Evolutionary conservation across 2,797 vertebrate species (phyloP).

Genomic region (Poeciliopsis turneri): DNA sequence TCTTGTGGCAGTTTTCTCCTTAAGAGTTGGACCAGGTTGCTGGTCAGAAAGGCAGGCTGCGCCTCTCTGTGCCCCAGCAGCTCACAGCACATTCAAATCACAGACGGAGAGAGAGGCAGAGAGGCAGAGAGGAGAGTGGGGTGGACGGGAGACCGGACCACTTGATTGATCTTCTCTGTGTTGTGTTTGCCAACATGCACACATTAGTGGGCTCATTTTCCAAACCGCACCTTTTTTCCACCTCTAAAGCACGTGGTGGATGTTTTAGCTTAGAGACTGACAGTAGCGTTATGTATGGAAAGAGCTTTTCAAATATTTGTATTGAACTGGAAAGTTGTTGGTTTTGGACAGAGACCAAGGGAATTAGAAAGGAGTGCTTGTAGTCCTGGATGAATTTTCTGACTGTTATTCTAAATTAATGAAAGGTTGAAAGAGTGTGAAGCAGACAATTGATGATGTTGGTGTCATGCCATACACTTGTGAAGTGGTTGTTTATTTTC

Average conservation of each 20-base stretch:
- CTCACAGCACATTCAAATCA: slow-evolving; percentile 45
- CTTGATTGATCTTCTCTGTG: slow-evolving; percentile 64
- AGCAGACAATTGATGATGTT: slow-evolving; percentile 48
- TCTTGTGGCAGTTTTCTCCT: slow-evolving; percentile 54
- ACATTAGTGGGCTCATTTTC: slow-evolving; percentile 72
- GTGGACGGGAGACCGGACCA: slow-evolving; percentile 31
- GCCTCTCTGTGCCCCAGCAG: slow-evolving; percentile 29
- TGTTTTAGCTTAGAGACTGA: slow-evolving; percentile 67
- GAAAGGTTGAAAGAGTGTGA: slow-evolving; percentile 47
- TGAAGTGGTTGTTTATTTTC: slow-evolving; percentile 4
- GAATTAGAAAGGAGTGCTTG: slow-evolving; percentile 70
- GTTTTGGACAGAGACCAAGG: slow-evolving; percentile 65
- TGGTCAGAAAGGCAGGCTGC: slow-evolving; percentile 43
- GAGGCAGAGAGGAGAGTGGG: background rate
- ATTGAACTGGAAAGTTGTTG: slow-evolving; percentile 72
- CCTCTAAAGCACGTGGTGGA: slow-evolving; percentile 60
- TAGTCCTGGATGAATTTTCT: slow-evolving; percentile 46
- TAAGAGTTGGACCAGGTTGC: slow-evolving; percentile 43
- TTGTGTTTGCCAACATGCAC: slow-evolving; percentile 66
- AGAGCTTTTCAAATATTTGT: slow-evolving; percentile 75
- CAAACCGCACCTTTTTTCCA: slow-evolving; percentile 54
- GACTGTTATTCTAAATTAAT: slow-evolving; percentile 62
- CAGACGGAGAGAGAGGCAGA: slow-evolving; percentile 43
- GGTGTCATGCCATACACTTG: slow-evolving; percentile 30
- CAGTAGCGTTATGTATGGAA: slow-evolving; percentile 72